These are phyloP conservation scores for Mystacornis crossleyi DNA, from an alignment of 2,113 vertebrate species.

Conservation along the genomic window DNA sequence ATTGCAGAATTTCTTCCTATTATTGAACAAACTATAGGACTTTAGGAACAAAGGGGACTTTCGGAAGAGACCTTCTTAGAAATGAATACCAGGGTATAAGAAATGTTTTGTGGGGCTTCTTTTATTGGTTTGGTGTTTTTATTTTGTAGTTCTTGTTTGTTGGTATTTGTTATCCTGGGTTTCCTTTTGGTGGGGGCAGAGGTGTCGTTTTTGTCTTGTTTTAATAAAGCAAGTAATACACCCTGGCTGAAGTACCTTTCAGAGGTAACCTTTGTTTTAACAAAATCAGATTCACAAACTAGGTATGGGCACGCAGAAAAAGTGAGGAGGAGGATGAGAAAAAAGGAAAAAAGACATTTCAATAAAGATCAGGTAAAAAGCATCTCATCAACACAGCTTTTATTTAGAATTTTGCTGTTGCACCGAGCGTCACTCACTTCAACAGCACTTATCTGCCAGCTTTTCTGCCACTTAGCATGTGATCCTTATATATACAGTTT, in stretches of 20 bases:
- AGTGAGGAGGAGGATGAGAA: neutral
- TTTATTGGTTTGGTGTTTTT: fast-evolving
- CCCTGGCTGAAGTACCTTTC: neutral
- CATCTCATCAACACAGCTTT: neutral
- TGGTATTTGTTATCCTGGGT: neutral
- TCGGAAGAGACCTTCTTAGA: neutral
- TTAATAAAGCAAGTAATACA: neutral
- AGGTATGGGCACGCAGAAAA: neutral
- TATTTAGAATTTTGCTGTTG: neutral
- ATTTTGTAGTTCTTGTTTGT: neutral
- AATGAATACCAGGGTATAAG: neutral
- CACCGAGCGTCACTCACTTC: neutral
- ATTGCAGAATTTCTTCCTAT: neutral
- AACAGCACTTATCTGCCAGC: neutral
- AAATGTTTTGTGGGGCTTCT: fast-evolving
- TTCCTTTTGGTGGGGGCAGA: neutral
- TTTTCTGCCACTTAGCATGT: neutral
- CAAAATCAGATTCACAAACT: neutral
- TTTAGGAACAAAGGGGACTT: neutral
- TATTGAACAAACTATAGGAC: neutral
- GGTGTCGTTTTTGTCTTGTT: neutral
- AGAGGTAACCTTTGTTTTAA: neutral
- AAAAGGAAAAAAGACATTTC: neutral
- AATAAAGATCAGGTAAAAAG: neutral
- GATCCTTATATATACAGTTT: neutral